Evolutionary conservation across 2,888 invertebrate genomes (phyloP).

Genomic region (Pogonocherus hispidulus): DNA sequence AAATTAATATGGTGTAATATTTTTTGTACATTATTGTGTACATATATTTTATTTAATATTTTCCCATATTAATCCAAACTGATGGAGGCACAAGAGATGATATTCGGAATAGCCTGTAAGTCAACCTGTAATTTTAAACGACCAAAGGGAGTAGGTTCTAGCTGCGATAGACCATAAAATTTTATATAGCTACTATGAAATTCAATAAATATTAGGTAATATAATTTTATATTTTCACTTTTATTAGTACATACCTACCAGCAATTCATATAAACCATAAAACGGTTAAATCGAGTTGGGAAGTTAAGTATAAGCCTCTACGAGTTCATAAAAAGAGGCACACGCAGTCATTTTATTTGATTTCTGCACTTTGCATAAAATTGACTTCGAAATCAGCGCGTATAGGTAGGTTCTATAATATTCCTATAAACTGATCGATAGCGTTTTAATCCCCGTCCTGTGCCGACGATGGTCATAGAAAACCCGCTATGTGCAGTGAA

Average conservation of each 20-base stretch:
- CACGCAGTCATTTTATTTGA: slow-evolving; percentile 34
- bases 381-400: slow-evolving; percentile 30
- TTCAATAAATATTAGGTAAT: slow-evolving; percentile 6
- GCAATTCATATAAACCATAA: slow-evolving; percentile 15
- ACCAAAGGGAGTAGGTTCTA: no score
- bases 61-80: no score
- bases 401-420: slow-evolving; percentile 19
- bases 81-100: no score
- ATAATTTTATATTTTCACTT: background rate
- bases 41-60: no score
- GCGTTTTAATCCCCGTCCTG: background rate
- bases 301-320: slow-evolving; percentile 11
- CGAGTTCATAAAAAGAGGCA: slow-evolving; percentile 22
- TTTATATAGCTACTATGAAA: background rate
- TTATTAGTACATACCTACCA: background rate
- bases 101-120: no score
- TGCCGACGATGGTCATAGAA: background rate
- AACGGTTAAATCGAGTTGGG: slow-evolving; percentile 14
- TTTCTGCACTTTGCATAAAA: slow-evolving; percentile 36
- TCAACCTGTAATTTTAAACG: no score
- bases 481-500: background rate
- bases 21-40: no score
- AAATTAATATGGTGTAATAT: no score
- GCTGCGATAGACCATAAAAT: no score
- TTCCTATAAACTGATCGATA: slow-evolving; percentile 22